Evolutionary conservation across 2,113 vertebrate genomes (phyloP), one percentile per base, ranked within the genome.

Genomic region (Pteruthius melanotis): DNA sequence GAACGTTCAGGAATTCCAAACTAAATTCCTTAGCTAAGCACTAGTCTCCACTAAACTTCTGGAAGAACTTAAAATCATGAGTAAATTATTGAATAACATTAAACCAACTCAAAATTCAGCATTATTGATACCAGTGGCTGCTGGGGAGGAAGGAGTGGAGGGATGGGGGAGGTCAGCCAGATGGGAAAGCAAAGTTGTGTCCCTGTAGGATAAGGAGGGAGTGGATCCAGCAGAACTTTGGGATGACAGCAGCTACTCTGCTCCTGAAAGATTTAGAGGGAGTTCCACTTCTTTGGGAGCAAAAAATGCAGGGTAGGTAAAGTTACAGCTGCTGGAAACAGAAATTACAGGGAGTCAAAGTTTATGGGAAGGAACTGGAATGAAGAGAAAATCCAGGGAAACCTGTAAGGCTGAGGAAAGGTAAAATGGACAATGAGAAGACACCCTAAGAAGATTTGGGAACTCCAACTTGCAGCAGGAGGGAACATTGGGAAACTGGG

Each of bases 21-120:
- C 19, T 42, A 44, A 84, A 78, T 78, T 72, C 33, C 72, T 85
- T 69, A 89, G 57, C 52, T 89, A 42, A 92, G 69, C 56, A 56
- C 18, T 47, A 27, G 47, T 24, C 28, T 78, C 47, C 78, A 63
- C 35, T 20, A 84, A 78, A 33, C 20, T 40, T 30, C 45, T 84
- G 72, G 40, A 87, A 87, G 60, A 75, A 79, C 50, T 78, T 49
- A 50, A 69, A 87, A 26, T 54, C 53, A 53, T 11, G n/a, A 84
- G 24, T 91, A 71, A 92, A 94, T 90, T 89, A 93, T 94, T 94
- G 54, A 94, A 47, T 44, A 91, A 56, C 61, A 72, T 60, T 81
- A 92, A 79, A 8, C 11, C 35, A 84, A 84, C 94, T 71, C 37
- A 79, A 94, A 95, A 89, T 93, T 94, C 61, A 91, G 69, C n/a